Evolutionary conservation across 2,113 vertebrate genomes (phyloP), one percentile per base, ranked within the genome.

Genomic region (Saccopteryx leptura): DNA sequence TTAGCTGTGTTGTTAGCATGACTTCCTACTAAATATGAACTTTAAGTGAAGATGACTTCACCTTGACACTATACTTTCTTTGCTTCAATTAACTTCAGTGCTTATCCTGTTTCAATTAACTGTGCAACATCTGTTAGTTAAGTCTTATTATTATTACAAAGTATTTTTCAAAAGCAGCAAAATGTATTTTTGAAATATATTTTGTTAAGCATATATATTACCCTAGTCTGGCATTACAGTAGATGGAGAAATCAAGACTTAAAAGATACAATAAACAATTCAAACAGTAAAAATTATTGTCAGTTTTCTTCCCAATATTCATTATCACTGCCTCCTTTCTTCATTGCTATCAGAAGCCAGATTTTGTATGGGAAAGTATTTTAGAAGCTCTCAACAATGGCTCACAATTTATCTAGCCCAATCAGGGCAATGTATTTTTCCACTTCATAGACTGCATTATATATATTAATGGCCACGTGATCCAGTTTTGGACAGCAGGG

Each of bases 1-100:
- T 98, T 98, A 98, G 97, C 81, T 0, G 4, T 89, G 80, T 82
- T 97, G 96, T 97, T 98, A 97, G 97, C 93, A 97, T 98, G 98
- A 97, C 97, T 98, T 97, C 89, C 95, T 90, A 93, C 97, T 98
- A 98, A 98, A 98, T 97, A 98, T 92, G 96, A 98, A 86, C 76
- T 96, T 96, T 98, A 97, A 98, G 94, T 97, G 96, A 94, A 96
- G 97, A 98, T 91, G 96, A 94, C 93, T 98, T 98, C 98, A 98
- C 98, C 97, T 98, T 97, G 96, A 86, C 97, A 94, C 84, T 91
- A 88, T 94, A 96, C 82, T 98, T 97, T 95, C 96, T 95, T 97
- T 98, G 97, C 97, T 97, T 98, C 97, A 97, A 88, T 98, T 98
- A 98, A 97, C 96, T 98, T 97, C 96, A 96, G 65, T 97, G 89